Evolutionary conservation across 2,113 vertebrate species (phyloP).

Genomic region (Poeciliopsis prolifica): DNA sequence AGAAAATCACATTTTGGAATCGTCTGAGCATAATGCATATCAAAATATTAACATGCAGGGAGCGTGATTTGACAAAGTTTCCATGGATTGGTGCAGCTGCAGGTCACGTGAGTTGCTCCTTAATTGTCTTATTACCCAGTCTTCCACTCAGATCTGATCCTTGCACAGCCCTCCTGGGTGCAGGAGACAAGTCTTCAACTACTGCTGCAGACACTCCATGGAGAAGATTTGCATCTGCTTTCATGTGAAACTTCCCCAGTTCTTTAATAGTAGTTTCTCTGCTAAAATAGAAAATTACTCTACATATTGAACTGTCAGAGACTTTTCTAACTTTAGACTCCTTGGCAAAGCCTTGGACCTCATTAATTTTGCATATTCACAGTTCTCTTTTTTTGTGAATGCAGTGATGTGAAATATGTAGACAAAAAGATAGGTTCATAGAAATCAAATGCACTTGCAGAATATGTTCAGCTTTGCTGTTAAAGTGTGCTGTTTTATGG

Average conservation of each 20-base stretch:
- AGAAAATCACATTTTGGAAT: not conserved
- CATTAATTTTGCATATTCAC: slow-evolving; percentile 53
- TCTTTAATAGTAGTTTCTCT: slow-evolving; percentile 14
- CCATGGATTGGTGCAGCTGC: slow-evolving; percentile 29
- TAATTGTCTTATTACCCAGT: slow-evolving; percentile 54
- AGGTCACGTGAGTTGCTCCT: slow-evolving; percentile 31
- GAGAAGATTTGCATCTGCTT: slow-evolving; percentile 23
- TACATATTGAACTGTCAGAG: not conserved
- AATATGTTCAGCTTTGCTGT: not conserved
- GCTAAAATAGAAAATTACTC: slow-evolving; percentile 30
- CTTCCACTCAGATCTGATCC: slow-evolving; percentile 36
- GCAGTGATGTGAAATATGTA: slow-evolving; percentile 10
- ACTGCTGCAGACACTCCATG: not conserved
- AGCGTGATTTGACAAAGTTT: slow-evolving; percentile 13
- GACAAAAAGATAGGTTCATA: slow-evolving; percentile 11
- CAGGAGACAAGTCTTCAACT: slow-evolving; percentile 13
- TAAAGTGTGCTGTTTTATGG: not conserved
- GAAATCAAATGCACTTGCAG: not conserved
- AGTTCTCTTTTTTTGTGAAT: slow-evolving; percentile 44
- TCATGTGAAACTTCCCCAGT: not conserved
- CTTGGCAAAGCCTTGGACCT: slow-evolving; percentile 41
- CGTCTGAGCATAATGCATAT: not conserved
- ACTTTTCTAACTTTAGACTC: slow-evolving; percentile 24
- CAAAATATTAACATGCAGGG: slow-evolving; percentile 8
- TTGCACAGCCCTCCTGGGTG: not conserved